Evolutionary conservation across 2,797 vertebrate species (phyloP).

Genomic region (Muraenolepis orangiensis): DNA sequence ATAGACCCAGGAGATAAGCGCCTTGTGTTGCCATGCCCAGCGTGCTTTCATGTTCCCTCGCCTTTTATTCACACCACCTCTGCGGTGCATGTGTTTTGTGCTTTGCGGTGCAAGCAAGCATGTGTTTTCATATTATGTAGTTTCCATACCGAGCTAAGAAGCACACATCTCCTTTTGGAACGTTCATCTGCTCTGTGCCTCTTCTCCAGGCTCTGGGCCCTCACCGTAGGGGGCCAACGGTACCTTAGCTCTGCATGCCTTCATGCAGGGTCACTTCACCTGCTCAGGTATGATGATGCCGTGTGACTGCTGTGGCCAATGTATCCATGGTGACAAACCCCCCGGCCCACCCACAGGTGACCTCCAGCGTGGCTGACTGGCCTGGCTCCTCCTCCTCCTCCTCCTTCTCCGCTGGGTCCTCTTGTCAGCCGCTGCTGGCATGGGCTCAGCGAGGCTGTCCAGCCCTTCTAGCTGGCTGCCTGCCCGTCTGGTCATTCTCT

Average conservation of each 20-base stretch:
- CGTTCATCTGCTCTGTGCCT: neutral
- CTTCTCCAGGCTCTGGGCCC: constrained; percentile 14
- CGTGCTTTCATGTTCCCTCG: neutral
- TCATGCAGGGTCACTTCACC: constrained; percentile 62
- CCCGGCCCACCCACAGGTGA: constrained; percentile 36
- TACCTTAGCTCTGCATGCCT: constrained; percentile 13
- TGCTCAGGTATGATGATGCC: constrained; percentile 60
- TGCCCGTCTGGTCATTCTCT: constrained; percentile 50
- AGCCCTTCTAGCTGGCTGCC: constrained; percentile 58
- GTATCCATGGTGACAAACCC: constrained; percentile 60
- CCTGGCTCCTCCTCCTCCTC: constrained; percentile 45
- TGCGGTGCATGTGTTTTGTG: neutral
- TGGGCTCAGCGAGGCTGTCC: constrained; percentile 38
- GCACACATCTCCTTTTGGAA: neutral
- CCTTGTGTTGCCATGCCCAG: no score
- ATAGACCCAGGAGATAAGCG: neutral
- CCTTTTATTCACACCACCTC: neutral
- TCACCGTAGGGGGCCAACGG: constrained; percentile 41
- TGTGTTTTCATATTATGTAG: neutral
- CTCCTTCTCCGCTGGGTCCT: constrained; percentile 58
- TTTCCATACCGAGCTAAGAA: neutral
- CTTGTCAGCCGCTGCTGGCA: constrained; percentile 52
- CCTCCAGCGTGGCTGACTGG: constrained; percentile 34
- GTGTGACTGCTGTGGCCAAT: constrained; percentile 43
- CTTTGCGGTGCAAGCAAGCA: neutral